Evolutionary conservation across 1,140 invertebrate species (phyloP), one percentile per base, ranked within the genome.

Genomic region (Nymphalis io): DNA sequence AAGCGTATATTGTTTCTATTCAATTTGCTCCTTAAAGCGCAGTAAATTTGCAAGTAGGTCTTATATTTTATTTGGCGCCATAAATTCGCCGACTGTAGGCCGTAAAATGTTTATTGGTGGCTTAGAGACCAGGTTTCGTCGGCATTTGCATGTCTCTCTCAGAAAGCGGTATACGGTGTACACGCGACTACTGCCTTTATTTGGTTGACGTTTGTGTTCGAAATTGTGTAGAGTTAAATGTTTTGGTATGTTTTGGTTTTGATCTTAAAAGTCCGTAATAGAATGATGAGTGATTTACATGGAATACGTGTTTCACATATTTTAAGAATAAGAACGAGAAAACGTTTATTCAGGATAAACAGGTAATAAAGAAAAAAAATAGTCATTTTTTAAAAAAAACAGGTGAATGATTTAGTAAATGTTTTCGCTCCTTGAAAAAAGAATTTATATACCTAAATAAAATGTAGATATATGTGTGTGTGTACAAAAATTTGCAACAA

Each of bases 71-170:
- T 78, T 78, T 68, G 63, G 53, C 21, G 66, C 68, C 66, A 73
- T 78, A 78, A 78, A 78, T 78, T 73, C 62, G 13, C 60, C 48
- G 66, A 75, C 64, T 70, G 75, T 60, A 64, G 66, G 70, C 73
- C 44, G 71, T 78, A 73, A 78, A 78, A 75, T 68, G 73, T 78
- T 78, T 78, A 78, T 78, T 73, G 76, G 64, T 55, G 64, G 60
- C 58, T 71, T 70, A 60, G 51, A 63, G 46, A 23, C 60, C 12
- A 51, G 44, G 57, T 65, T 70, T 70, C 55, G 15, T n/a, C 62
- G 38, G 21, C 60, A 66, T 73, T 70, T 70, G 70, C 60, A 67
- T 60, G 38, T 59, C 55, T 59, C 20, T 39, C 46, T 51, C 11
- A 21, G 8, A 20, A 12, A 12, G 11, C 2, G 2, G 18, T 6